phyloP scores from a whole-genome alignment of 2,113 vertebrate genomes.

The Rhea americana region DNA sequence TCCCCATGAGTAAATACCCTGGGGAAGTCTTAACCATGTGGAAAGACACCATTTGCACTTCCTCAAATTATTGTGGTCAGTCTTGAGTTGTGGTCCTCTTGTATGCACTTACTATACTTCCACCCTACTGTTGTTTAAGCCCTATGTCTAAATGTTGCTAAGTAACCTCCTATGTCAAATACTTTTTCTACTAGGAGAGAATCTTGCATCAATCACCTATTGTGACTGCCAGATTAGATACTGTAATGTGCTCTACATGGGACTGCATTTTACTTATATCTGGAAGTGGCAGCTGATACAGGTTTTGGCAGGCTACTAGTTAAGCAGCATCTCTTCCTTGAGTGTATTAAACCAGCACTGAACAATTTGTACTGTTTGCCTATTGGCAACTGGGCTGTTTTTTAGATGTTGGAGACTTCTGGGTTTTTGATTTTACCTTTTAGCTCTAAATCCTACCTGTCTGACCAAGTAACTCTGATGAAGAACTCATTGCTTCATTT shows the following conservation, averaged over 20 bases:
- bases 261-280: constrained; percentile 46
- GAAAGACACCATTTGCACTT: constrained; percentile 15
- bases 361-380: not conserved
- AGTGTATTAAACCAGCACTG: not conserved
- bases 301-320: constrained; percentile 48
- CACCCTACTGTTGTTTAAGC: constrained; percentile 27
- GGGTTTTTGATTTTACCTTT: not conserved
- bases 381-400: not conserved
- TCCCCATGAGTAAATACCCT: not conserved
- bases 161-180: constrained; percentile 66
- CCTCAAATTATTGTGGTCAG: not conserved
- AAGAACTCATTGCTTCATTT: not conserved
- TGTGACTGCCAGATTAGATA: constrained; percentile 68
- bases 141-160: constrained; percentile 66
- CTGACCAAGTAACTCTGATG: not conserved
- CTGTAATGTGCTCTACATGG: constrained; percentile 45
- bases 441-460: not conserved
- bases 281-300: constrained; percentile 48
- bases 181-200: constrained; percentile 51
- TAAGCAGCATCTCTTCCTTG: constrained; percentile 27
- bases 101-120: constrained; percentile 38
- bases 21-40: not conserved
- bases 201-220: constrained; percentile 62
- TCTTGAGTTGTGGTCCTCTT: not conserved
- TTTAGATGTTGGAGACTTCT: not conserved